These are phyloP conservation scores for Branchellion lobata DNA, from an alignment of 2,888 invertebrate genomes.

Conservation along the genomic window DNA sequence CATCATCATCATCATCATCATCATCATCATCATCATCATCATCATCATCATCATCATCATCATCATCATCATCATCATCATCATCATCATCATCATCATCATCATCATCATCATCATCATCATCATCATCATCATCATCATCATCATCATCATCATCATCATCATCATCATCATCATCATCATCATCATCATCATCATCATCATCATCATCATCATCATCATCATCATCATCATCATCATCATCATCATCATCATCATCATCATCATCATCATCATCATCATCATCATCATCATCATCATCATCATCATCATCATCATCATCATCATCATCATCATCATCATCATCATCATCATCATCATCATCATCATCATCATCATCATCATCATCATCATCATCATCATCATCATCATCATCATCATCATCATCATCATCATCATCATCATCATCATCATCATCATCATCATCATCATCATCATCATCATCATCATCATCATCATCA, in stretches of 20 bases:
- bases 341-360: neutral
- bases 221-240: neutral
- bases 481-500: neutral
- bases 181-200: neutral
- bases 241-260: neutral
- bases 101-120: neutral
- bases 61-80: neutral
- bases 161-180: neutral
- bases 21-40: no score
- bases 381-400: neutral
- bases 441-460: neutral
- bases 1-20: neutral
- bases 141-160: no score
- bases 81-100: neutral
- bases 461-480: neutral
- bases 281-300: neutral
- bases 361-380: slow-evolving; percentile 6
- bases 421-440: neutral
- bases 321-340: neutral
- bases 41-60: neutral
- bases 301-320: neutral
- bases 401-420: neutral
- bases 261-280: no score
- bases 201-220: neutral
- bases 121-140: neutral